phyloP scores from a whole-genome alignment of 2,113 vertebrate genomes.

The Strigops habroptila region DNA sequence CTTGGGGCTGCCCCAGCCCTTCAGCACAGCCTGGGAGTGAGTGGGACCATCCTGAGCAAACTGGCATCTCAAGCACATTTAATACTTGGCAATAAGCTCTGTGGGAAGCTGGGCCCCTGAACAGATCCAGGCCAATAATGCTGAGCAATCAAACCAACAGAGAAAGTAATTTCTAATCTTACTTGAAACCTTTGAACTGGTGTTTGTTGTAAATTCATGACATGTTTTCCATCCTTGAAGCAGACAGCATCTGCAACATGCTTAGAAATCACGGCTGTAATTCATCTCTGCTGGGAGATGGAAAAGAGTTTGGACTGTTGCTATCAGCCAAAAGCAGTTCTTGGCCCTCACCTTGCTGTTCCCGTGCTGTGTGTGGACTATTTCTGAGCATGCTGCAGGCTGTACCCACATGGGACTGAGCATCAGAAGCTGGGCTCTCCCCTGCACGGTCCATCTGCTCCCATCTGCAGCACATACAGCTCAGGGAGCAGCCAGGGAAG shows the following conservation, averaged over 20 bases:
- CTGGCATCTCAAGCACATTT: neutral
- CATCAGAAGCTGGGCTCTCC: neutral
- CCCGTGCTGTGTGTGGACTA: rapidly evolving
- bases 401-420: neutral
- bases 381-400: neutral
- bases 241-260: neutral
- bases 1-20: neutral
- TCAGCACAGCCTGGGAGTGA: neutral
- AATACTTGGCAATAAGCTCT: neutral
- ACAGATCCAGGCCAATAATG: neutral
- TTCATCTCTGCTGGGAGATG: neutral
- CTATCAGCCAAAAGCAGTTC: neutral
- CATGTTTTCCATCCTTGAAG: neutral
- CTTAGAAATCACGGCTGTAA: neutral
- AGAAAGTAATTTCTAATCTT: neutral
- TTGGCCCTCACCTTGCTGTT: neutral
- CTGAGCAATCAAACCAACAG: neutral
- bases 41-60: neutral
- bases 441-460: rapidly evolving
- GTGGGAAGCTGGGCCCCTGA: neutral
- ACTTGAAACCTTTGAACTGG: neutral
- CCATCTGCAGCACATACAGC: rapidly evolving
- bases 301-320: neutral
- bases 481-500: neutral
- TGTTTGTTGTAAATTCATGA: neutral